A percentile compares a stretch with the other conserved stretches of the same genome.
phyloP scores from a whole-genome alignment of 2,113 vertebrate species.

The Mesocricetus auratus region DNA sequence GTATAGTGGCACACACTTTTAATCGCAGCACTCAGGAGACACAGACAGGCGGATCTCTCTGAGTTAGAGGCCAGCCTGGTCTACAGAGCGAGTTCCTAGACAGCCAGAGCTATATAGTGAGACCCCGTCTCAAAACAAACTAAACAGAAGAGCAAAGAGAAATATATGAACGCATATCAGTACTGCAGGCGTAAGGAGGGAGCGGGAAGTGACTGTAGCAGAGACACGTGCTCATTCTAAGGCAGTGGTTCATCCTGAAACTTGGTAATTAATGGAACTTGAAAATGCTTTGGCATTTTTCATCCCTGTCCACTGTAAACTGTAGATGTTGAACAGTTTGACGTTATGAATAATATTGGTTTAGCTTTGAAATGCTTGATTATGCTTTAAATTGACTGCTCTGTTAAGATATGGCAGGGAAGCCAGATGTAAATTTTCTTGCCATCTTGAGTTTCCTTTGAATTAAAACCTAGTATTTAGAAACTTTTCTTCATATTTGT shows the following conservation, averaged over 20 bases:
- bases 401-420: neutral
- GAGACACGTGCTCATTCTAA: neutral
- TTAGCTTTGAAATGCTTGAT: slow-evolving; percentile 39
- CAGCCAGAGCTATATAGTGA: neutral
- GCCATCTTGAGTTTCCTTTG: neutral
- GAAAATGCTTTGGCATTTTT: neutral
- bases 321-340: slow-evolving; percentile 4
- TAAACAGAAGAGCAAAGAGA: neutral
- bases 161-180: neutral
- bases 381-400: slow-evolving; percentile 7
- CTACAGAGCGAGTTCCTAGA: neutral
- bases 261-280: neutral
- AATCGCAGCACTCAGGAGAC: neutral
- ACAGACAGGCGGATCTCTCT: neutral
- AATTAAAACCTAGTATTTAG: neutral
- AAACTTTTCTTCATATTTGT: neutral
- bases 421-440: slow-evolving; percentile 14
- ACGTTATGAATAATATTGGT: neutral
- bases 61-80: neutral
- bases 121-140: neutral
- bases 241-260: neutral
- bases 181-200: neutral
- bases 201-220: neutral
- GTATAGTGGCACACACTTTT: neutral
- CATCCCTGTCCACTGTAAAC: neutral